Conservation (phyloP, 2,113 vertebrate genomes). For the Eublepharis macularius region DNA sequence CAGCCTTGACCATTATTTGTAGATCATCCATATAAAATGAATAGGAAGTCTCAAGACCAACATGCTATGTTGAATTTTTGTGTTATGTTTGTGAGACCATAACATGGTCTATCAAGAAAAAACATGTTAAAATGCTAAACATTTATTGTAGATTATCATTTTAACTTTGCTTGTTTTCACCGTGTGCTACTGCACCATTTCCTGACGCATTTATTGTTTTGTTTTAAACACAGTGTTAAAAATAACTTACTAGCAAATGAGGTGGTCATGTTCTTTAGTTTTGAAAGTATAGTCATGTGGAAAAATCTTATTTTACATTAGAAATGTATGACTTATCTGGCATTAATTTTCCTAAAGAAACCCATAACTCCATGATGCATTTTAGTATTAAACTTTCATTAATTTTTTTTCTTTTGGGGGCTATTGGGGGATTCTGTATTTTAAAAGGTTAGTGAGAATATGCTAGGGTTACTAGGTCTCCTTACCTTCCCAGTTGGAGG, state of each 20-base stretch:
- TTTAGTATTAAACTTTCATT: not conserved
- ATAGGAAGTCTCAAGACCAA: not conserved
- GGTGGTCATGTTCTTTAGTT: not conserved
- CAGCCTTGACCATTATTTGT: not conserved
- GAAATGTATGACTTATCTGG: not conserved
- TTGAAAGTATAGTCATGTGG: not conserved
- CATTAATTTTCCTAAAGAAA: not conserved
- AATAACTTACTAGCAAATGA: conserved; percentile 11
- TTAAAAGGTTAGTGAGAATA: not conserved
- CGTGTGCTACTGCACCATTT: not conserved
- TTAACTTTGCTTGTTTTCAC: not conserved
- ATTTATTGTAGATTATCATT: not conserved
- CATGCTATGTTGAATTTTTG: not conserved
- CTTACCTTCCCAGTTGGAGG: too few relatives aligned
- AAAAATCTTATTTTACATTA: not conserved
- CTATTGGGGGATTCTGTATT: not conserved
- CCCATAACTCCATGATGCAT: not conserved
- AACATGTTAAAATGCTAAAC: not conserved
- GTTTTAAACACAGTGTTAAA: conserved; percentile 3
- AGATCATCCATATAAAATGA: not conserved
- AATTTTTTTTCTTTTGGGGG: not conserved
- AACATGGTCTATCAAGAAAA: not conserved
- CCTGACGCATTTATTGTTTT: not conserved
- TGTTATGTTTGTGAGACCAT: not conserved
- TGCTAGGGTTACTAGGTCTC: too few relatives aligned